Evolutionary conservation across 2,888 invertebrate genomes (phyloP), one percentile per base, ranked within the genome.

Genomic region (Andrena trimmerana): DNA sequence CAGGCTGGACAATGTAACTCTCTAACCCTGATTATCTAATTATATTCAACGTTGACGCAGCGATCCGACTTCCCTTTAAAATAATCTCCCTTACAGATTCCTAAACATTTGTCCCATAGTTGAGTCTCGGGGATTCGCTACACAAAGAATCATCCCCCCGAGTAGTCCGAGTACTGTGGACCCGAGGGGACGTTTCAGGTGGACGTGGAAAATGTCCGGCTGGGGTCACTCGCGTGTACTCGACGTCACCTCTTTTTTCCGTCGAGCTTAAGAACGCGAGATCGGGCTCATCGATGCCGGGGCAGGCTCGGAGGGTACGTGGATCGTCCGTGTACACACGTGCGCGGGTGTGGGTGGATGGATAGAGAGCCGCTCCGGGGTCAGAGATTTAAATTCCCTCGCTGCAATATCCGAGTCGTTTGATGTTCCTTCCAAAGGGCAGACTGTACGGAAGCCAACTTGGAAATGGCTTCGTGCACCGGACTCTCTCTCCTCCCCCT

Each of bases 371-470:
- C 66, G 76, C 52, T 68, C 60, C 83, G 89, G 83, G 88, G 85
- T 89, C 82, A 85, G 88, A 85, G 89, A 89, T 89, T 89, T 89
- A 89, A 89, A 89, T 89, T 89, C 89, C 86, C 89, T 88, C 84
- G 88, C 80, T 89, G 88, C 88, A 89, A 89, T 89, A 89, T 89
- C 88, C 88, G 85, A 84, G 79, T 80, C 89, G 89, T 89, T 89
- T 89, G 89, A 89, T 89, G 88, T 89, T 87, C 86, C 88, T 85
- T 88, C 81, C 85, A 89, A 89, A 89, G 88, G 85, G 81, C 72
- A 81, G 86, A 77, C 88, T 60, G 80, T 77, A 84, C 84, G 84
- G 86, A 81, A 89, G 89, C 85, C 86, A 88, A 88, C 86, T 89
- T 89, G 86, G 82, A 88, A 89, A 89, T 88, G 88, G 89, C 82